Conservation (phyloP, 1,140 invertebrate genomes). For the Lucilia sericata region DNA sequence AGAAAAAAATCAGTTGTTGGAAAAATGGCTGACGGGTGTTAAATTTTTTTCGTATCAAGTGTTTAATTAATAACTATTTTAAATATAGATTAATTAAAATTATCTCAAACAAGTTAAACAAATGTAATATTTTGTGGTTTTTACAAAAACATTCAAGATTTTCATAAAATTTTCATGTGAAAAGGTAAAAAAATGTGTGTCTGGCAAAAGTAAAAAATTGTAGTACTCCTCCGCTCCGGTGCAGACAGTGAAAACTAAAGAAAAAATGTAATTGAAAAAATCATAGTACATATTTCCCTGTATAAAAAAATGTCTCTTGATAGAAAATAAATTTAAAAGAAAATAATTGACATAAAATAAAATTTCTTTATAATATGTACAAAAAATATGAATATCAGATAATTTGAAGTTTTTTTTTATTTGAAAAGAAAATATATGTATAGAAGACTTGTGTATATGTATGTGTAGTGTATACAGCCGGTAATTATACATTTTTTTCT, state of each 20-base stretch:
- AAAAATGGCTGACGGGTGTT: conserved; percentile 40
- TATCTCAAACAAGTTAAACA: background rate
- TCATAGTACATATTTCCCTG: background rate
- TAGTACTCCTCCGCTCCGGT: background rate
- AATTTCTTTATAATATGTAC: background rate
- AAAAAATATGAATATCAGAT: background rate
- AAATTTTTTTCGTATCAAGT: conserved; percentile 21
- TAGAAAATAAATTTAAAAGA: background rate
- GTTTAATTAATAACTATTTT: conserved; percentile 33
- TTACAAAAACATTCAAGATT: background rate
- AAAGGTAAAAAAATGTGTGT: background rate
- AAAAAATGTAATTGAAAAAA: background rate
- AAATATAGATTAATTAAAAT: conserved; percentile 21
- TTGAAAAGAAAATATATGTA: no score
- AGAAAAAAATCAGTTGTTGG: conserved; percentile 28
- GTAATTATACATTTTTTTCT: background rate
- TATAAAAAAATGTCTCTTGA: background rate
- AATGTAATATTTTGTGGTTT: background rate
- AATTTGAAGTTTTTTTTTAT: no score
- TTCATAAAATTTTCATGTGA: background rate
- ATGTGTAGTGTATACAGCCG: conserved; percentile 2
- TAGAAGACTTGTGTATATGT: no score
- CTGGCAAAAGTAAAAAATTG: background rate
- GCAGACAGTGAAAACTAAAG: background rate
- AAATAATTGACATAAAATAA: background rate